Evolutionary conservation across 2,888 invertebrate genomes (phyloP).

Genomic region (Lampropteryx suffumata): DNA sequence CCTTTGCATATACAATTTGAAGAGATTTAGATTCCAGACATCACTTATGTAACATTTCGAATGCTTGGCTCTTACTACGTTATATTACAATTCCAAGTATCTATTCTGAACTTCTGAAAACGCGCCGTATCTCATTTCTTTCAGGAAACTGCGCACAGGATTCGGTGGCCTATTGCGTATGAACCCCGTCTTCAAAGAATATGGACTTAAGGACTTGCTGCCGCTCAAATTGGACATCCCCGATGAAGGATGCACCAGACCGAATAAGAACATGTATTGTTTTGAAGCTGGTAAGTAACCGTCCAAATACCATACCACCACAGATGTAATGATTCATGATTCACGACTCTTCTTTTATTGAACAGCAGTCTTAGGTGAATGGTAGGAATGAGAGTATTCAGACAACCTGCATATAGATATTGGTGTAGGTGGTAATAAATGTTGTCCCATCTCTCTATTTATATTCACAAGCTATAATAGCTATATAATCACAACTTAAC

Average conservation of each 20-base stretch:
- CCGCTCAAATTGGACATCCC: constrained; percentile 95
- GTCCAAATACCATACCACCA: too few species aligned
- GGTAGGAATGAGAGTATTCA: too few species aligned
- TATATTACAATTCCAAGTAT: too few species aligned
- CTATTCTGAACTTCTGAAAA: constrained; percentile 5
- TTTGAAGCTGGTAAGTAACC: constrained; percentile 91
- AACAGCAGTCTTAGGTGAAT: too few species aligned
- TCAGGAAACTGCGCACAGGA: constrained; percentile 90
- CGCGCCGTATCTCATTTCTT: constrained; percentile 19
- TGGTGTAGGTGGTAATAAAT: too few species aligned
- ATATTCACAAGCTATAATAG: too few species aligned
- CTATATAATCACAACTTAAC: too few species aligned
- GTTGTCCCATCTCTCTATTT: too few species aligned
- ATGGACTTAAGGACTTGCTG: constrained; percentile 92
- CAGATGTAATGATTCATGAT: too few species aligned
- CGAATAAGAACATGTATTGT: constrained; percentile 94
- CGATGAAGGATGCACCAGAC: constrained; percentile 95
- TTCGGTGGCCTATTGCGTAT: constrained; percentile 92
- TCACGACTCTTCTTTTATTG: too few species aligned
- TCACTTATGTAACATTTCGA: constrained; percentile 10
- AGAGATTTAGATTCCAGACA: constrained; percentile 14
- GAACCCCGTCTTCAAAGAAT: constrained; percentile 94
- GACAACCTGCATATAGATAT: too few species aligned
- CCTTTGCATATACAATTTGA: constrained; percentile 12
- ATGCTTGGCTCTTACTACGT: neutral